Base-by-base conservation (phyloP, 2,113 vertebrate species). In the Forbesichthys papilliferus region DNA sequence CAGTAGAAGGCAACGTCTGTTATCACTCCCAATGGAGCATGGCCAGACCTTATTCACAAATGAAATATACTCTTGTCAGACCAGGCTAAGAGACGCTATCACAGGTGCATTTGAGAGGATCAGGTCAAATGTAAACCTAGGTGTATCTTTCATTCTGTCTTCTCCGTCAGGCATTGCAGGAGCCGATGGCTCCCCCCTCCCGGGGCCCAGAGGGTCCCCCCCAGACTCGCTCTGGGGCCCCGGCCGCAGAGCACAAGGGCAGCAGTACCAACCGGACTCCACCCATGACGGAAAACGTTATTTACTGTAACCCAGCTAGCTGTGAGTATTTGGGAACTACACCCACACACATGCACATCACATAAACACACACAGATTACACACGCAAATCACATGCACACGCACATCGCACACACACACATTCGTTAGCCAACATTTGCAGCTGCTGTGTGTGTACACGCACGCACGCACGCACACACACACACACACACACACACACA, bases 261-360 rank as follows among this genome's bases (percentile, higher is more conserved):
- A 79, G 74, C 9, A 18, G 65, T 1, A 11, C 1, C 0, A 20
- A 68, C 63, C 78, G 67, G 60, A 0, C 49, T 16, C 61, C 71
- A 0, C 3, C 6, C 20, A 8, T 16, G 6, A 34, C 16, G 46
- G 64, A 69, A 73, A 59, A 54, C 58, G 53, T 54, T 0, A 0
- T n/a, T 3, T 16, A 74, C 48, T 0, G n/a, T 55, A 49, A 48
- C 75, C 58, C 75, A 5, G 27, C 64, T 49, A 68, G 48, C 14
- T 82, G 89, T 88, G 79, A 84, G 84, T 64, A 52, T 9, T 5
- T 55, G 34, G 5, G 18, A 59, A 0, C 63, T 65, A 52, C 46
- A 54, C 68, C 42, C 78, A 48, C 57, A n/a, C 53, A 60, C 57
- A 13, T 11, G 51, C n/a, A 52, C 51, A 52, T 52, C 3, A 52